Evolutionary conservation across 2,888 invertebrate genomes (phyloP).

Genomic region (Branchellion lobata): DNA sequence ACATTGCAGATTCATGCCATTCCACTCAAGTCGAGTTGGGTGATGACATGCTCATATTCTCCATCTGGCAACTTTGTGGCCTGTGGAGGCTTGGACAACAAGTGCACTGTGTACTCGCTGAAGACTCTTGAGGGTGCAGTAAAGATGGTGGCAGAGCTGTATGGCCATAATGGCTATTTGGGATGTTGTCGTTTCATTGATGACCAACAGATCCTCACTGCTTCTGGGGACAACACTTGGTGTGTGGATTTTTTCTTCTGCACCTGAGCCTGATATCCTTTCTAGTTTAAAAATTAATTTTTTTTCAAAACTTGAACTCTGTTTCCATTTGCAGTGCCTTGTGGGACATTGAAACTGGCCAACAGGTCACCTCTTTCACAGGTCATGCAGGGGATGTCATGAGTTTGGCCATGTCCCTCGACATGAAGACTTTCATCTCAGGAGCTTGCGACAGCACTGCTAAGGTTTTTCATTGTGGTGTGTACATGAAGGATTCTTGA

Average conservation of each 20-base stretch:
- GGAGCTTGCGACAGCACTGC: constrained; percentile 99
- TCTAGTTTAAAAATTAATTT: neutral
- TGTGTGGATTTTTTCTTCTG: constrained; percentile 60
- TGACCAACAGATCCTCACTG: constrained; percentile 98
- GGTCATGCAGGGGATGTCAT: constrained; percentile 99
- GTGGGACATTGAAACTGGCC: constrained; percentile 99
- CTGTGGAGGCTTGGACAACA: constrained; percentile 99
- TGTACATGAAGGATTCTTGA: neutral
- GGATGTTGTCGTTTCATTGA: constrained; percentile 99
- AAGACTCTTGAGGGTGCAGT: constrained; percentile 81
- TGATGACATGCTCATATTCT: constrained; percentile 99
- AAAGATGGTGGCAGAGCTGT: constrained; percentile 95
- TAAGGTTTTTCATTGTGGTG: too few relatives aligned
- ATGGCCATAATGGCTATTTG: constrained; percentile 98
- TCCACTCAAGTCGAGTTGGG: constrained; percentile 98
- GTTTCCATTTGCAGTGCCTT: constrained; percentile 85
- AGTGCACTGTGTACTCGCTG: constrained; percentile 84
- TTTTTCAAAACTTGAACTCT: constrained; percentile 62
- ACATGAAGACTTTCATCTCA: constrained; percentile 97
- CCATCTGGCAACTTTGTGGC: constrained; percentile 98
- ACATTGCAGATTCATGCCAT: constrained; percentile 79
- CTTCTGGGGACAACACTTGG: constrained; percentile 99
- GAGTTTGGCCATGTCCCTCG: constrained; percentile 95
- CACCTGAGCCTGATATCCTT: neutral
- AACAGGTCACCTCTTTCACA: constrained; percentile 96